Evolutionary conservation across 2,113 vertebrate genomes (phyloP), one percentile per base, ranked within the genome.

Genomic region (Petromus typicus): DNA sequence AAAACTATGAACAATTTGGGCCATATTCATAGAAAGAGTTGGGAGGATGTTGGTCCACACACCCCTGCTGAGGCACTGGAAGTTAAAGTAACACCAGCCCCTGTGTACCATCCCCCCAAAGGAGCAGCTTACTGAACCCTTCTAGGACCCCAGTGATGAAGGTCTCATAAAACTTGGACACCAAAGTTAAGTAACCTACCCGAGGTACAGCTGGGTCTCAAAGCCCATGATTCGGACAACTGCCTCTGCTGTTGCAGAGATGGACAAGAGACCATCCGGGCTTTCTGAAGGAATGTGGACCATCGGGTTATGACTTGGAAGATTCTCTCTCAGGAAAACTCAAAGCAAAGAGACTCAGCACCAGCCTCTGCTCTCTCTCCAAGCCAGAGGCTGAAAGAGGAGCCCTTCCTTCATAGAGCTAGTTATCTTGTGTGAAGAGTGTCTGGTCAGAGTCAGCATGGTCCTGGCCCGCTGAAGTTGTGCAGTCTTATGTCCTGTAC

Each of bases 351-450:
- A 30, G 63, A 25, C 17, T 34, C 16, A 13, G 23, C 13, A 7
- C 64, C 9, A 83, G 32, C 22, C 43, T 48, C 37, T 40, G 45
- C 14, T 66, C 43, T 75, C 34, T 51, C 64, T 83, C 30, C 16
- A 73, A 45, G 27, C 18, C 76, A 10, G 22, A 66, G 30, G 22
- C 69, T 40, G 22, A 76, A 91, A 40, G 59, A 22, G 18, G 56
- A 45, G 7, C 9, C 2, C 9, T 43, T 1, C 51, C 7, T 17
- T 25, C 7, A n/a, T n/a, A n/a, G 23, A 32, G 22, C 22, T n/a
- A 11, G 32, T 16, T 57, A 10, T 37, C 10, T 18, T 63, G 51
- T 17, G 1, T 1, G 18, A 16, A 0, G 17, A 27, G 14, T 3
- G 7, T 64, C 20, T 48, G 5, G 63, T 20, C 54, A 16, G 17